phyloP scores from a whole-genome alignment of 2,113 vertebrate species.

The Loxodonta africana region DNA sequence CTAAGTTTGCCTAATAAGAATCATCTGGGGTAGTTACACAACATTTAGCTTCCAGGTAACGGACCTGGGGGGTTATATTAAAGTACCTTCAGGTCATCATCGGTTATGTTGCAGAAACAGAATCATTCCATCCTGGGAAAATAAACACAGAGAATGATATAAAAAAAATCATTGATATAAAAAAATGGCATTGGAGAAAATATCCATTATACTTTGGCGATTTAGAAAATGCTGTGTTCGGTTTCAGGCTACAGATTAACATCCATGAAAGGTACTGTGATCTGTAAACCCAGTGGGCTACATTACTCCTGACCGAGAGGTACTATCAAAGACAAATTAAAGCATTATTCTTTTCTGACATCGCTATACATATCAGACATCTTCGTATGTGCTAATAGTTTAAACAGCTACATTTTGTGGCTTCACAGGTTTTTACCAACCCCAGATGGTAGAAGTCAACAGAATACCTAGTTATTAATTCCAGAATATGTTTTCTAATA shows the following conservation, averaged over 20 bases:
- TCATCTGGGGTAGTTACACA: neutral
- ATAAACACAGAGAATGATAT: neutral
- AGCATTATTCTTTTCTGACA: neutral
- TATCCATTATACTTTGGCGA: neutral
- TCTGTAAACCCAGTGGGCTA: neutral
- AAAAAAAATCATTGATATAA: neutral
- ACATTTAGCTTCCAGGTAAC: neutral
- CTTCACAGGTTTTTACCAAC: neutral
- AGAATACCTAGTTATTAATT: neutral
- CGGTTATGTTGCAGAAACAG: too few species aligned
- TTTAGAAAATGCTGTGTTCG: neutral
- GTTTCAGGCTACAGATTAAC: neutral
- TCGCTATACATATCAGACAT: neutral
- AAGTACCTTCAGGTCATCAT: neutral
- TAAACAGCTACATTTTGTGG: neutral
- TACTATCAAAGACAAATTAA: neutral
- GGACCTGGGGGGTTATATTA: neutral
- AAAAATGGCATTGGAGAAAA: neutral
- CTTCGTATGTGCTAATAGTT: neutral
- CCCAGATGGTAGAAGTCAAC: neutral
- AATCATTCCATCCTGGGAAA: neutral
- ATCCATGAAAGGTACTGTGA: neutral
- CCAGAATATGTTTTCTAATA: neutral
- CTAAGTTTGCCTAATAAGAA: neutral
- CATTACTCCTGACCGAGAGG: neutral